These are phyloP conservation scores for Caiman crocodilus DNA, from an alignment of 2,797 vertebrate genomes.

Conservation along the genomic window DNA sequence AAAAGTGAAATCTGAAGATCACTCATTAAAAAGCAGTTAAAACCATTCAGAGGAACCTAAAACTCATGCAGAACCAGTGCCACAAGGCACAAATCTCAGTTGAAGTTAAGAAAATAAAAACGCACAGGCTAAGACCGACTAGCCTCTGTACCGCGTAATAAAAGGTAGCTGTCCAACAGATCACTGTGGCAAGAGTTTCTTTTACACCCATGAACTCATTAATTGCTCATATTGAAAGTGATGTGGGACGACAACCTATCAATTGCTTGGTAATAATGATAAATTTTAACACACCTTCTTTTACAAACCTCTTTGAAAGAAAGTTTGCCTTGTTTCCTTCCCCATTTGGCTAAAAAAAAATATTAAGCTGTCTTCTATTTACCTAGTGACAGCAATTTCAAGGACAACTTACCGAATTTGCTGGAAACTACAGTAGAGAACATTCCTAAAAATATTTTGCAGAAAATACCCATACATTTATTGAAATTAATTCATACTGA, in stretches of 20 bases:
- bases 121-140: background rate
- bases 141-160: background rate
- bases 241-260: background rate
- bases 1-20: background rate
- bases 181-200: background rate
- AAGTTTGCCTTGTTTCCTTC: background rate
- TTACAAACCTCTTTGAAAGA: background rate
- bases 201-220: background rate
- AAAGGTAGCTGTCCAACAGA: background rate
- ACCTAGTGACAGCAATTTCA: background rate
- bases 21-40: background rate
- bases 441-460: background rate
- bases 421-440: background rate
- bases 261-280: background rate
- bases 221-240: background rate
- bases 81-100: background rate
- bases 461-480: background rate
- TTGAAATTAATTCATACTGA: background rate
- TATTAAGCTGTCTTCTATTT: background rate
- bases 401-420: background rate
- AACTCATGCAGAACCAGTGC: background rate
- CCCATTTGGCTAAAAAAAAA: background rate
- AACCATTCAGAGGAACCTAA: background rate
- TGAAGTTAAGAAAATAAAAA: background rate
- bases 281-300: background rate